Evolutionary conservation across 2,797 vertebrate genomes (phyloP).

Genomic region (Pseudocheirus occidentalis): DNA sequence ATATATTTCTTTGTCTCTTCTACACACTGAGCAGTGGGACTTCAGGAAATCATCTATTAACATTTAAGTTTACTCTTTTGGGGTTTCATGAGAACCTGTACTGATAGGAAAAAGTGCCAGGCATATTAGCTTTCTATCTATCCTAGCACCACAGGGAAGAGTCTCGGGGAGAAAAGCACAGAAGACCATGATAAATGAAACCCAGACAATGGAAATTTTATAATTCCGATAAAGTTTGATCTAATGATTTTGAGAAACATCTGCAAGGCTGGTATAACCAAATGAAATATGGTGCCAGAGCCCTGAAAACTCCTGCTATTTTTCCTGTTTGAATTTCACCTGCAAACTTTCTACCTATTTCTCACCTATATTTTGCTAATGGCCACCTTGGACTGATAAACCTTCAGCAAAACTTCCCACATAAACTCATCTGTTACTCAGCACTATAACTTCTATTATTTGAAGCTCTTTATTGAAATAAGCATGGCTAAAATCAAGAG

Average conservation of each 20-base stretch:
- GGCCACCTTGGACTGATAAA: background rate
- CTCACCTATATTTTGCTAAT: background rate
- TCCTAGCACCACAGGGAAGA: background rate
- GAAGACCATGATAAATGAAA: background rate
- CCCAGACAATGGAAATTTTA: background rate
- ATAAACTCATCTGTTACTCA: background rate
- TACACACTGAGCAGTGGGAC: background rate
- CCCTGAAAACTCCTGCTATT: background rate
- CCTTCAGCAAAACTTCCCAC: background rate
- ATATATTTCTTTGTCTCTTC: background rate
- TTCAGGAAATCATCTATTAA: background rate
- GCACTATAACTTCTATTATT: slow-evolving; percentile 3
- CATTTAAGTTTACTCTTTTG: background rate
- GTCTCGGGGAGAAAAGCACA: background rate
- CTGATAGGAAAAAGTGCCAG: background rate
- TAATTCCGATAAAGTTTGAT: background rate
- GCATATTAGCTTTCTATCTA: background rate
- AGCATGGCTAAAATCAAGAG: background rate
- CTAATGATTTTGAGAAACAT: background rate
- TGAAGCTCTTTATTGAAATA: slow-evolving; percentile 20
- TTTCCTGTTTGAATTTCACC: background rate
- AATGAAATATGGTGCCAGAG: background rate
- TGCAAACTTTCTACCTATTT: background rate
- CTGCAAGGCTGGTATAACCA: background rate
- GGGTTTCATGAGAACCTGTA: background rate